Evolutionary conservation across 2,888 invertebrate genomes (phyloP).

Genomic region (Stenichneumon culpator): DNA sequence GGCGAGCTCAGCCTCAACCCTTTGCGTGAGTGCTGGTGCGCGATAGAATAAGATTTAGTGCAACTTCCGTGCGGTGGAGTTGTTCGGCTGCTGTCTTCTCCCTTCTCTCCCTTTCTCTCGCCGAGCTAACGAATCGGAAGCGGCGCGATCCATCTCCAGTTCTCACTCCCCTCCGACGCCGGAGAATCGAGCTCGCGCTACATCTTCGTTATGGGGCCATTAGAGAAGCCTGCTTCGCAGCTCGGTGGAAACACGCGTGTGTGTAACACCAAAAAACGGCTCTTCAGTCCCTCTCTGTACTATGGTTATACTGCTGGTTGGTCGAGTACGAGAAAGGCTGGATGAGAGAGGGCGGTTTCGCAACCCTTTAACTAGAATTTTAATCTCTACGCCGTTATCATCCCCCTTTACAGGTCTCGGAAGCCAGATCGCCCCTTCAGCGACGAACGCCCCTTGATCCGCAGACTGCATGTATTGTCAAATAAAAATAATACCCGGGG

Average conservation of each 20-base stretch:
- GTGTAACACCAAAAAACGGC: conserved; percentile 58
- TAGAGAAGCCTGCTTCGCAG: conserved; percentile 64
- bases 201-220: conserved; percentile 74
- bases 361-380: conserved; percentile 73
- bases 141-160: conserved; percentile 72
- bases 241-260: conserved; percentile 48
- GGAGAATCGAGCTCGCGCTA: conserved; percentile 69
- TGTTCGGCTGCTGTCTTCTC: conserved; percentile 36
- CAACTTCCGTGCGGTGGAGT: conserved; percentile 64
- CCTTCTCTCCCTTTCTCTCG: conserved; percentile 23
- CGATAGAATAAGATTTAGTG: conserved; percentile 71
- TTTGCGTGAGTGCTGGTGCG: conserved; percentile 62
- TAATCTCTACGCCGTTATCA: conserved; percentile 72
- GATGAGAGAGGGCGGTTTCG: conserved; percentile 19
- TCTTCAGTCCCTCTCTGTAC: conserved; percentile 9
- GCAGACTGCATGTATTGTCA: conserved; percentile 60
- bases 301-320: conserved; percentile 28
- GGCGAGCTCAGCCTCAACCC: conserved; percentile 62
- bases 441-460: conserved; percentile 47
- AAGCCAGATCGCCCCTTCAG: conserved; percentile 24
- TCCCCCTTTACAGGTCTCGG: conserved; percentile 34
- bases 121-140: conserved; percentile 73
- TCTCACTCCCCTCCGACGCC: conserved; percentile 61
- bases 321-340: conserved; percentile 58
- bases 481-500: conserved; percentile 67